Conservation (phyloP, 2,797 vertebrate species). For the Chaenodraco wilsoni region DNA sequence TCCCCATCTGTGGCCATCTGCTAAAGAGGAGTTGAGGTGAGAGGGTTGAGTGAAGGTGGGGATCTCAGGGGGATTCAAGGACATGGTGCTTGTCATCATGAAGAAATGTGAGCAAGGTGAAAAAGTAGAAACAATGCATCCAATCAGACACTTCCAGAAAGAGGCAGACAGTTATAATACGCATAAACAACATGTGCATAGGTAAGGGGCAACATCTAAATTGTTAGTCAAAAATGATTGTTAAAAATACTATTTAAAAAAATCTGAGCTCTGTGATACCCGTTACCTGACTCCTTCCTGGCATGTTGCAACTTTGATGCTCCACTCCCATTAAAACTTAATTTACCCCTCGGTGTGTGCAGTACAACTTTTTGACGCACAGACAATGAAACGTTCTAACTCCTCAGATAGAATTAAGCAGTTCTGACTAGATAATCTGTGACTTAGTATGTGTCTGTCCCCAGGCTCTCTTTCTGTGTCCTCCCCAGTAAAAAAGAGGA, state of each 20-base stretch:
- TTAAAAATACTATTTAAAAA: conserved; percentile 12
- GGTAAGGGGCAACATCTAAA: conserved; percentile 10
- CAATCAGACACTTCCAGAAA: conserved; percentile 16
- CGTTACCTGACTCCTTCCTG: conserved; percentile 19
- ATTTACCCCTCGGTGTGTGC: conserved; percentile 30
- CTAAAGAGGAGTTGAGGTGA: conserved; percentile 41
- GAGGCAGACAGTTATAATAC: conserved; percentile 13
- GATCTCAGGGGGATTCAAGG: conserved; percentile 64
- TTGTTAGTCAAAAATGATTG: neutral
- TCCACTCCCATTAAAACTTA: conserved; percentile 28
- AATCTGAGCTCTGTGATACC: conserved; percentile 26
- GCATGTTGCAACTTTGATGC: conserved; percentile 25
- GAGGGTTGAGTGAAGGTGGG: conserved; percentile 42
- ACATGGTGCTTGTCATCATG: conserved; percentile 46
- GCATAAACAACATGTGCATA: neutral
- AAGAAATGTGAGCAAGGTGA: conserved; percentile 15
- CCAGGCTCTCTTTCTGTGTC: conserved; percentile 44
- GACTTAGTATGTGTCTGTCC: conserved; percentile 60
- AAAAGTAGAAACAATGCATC: conserved; percentile 24
- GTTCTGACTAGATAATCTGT: conserved; percentile 64
- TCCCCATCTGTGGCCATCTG: conserved; percentile 76
- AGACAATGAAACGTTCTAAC: conserved; percentile 49
- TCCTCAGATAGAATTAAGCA: conserved; percentile 60
- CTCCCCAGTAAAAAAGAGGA: conserved; percentile 57
- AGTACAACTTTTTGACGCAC: conserved; percentile 16